phyloP scores from a whole-genome alignment of 2,113 vertebrate species.

The Scophthalmus maximus region DNA sequence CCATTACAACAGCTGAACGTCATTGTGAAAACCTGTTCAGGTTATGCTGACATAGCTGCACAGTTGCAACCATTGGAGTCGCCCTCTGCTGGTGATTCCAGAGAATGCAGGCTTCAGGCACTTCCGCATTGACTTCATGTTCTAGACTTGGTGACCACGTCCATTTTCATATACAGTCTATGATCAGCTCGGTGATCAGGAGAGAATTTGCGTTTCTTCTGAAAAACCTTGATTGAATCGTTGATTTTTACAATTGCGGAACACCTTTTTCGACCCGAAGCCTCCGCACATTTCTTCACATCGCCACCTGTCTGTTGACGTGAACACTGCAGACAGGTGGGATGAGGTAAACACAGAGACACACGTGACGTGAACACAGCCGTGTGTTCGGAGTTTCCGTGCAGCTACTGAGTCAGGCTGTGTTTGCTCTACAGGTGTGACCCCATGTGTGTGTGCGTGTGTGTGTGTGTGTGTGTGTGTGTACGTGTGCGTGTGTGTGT shows the following conservation, averaged over 20 bases:
- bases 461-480: slow-evolving; percentile 7
- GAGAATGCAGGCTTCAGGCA: no score
- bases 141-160: no score
- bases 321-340: neutral
- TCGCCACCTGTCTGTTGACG: slow-evolving; percentile 15
- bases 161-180: no score
- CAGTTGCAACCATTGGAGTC: no score
- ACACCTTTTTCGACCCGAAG: neutral
- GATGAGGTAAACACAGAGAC: neutral
- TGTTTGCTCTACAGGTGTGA: slow-evolving; percentile 71
- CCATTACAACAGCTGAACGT: no score
- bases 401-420: slow-evolving; percentile 25
- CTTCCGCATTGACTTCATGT: no score
- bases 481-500: slow-evolving; percentile 9
- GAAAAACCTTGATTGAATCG: neutral
- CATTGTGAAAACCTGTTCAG: no score
- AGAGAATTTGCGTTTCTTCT: no score
- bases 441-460: slow-evolving; percentile 11
- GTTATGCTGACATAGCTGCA: no score
- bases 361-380: slow-evolving; percentile 14
- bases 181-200: no score
- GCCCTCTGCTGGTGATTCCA: no score
- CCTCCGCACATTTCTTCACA: neutral
- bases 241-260: neutral
- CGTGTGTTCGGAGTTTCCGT: neutral